These are phyloP conservation scores for Paedocypris micromegethes DNA, from an alignment of 2,797 vertebrate species.

Conservation along the genomic window DNA sequence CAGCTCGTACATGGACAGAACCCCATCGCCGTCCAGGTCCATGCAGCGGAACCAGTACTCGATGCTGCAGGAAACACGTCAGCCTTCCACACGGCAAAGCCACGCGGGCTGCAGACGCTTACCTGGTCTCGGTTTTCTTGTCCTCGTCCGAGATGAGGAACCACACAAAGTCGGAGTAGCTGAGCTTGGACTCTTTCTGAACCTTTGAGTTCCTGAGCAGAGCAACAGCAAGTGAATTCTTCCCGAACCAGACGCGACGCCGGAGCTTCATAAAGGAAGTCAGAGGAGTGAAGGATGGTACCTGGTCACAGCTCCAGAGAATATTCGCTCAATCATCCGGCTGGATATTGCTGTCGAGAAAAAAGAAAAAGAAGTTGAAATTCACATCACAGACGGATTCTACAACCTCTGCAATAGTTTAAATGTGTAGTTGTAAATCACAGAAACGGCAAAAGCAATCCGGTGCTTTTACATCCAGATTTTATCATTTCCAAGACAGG, in stretches of 20 bases:
- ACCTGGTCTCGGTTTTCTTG: constrained; percentile 92
- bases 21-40: constrained; percentile 93
- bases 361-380: constrained; percentile 25
- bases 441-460: constrained; percentile 21
- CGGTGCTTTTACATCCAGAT: constrained; percentile 24
- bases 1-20: constrained; percentile 90
- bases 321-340: constrained; percentile 89
- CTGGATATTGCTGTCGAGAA: constrained; percentile 76
- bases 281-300: constrained; percentile 48
- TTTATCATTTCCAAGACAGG: constrained; percentile 55
- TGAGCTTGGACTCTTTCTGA: constrained; percentile 78
- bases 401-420: constrained; percentile 23
- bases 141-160: constrained; percentile 97
- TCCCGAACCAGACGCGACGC: neutral
- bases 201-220: constrained; percentile 71
- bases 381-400: constrained; percentile 9
- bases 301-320: constrained; percentile 93
- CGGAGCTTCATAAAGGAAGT: neutral
- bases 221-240: neutral
- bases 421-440: constrained; percentile 51
- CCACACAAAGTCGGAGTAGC: constrained; percentile 94
- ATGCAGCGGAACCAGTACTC: constrained; percentile 99
- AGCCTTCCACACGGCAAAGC: neutral
- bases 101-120: neutral
- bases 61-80: constrained; percentile 66